Conservation (phyloP, 2,888 invertebrate species). For the Drosophila cracens region DNA sequence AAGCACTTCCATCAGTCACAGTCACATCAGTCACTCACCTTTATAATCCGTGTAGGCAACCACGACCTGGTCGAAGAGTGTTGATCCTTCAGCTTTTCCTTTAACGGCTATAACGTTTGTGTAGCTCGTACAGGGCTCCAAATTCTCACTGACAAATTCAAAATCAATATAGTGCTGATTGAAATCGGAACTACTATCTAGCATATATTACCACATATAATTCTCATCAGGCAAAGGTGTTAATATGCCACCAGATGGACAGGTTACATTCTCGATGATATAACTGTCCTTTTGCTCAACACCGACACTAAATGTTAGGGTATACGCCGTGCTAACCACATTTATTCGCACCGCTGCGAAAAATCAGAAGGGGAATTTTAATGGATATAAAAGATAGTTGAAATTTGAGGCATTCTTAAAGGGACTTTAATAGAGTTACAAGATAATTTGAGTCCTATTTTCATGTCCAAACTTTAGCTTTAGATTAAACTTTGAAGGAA, state of each 20-base stretch:
- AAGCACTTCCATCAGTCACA: neutral
- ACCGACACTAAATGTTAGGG: constrained; percentile 60
- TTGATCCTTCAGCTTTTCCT: constrained; percentile 18
- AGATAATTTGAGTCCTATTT: no score
- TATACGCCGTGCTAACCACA: constrained; percentile 56
- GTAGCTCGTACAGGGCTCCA: constrained; percentile 81
- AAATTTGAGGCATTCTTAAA: neutral
- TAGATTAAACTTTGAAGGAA: neutral
- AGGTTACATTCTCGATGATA: constrained; percentile 66
- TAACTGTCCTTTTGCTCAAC: constrained; percentile 64
- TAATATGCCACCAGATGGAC: constrained; percentile 52
- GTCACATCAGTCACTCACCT: constrained; percentile 47
- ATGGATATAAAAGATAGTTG: neutral
- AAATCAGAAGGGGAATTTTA: neutral
- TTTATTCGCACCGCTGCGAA: constrained; percentile 49
- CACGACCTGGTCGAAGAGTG: constrained; percentile 41
- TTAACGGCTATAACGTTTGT: constrained; percentile 60
- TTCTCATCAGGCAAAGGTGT: constrained; percentile 44
- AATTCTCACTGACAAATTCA: constrained; percentile 59
- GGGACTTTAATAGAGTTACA: neutral
- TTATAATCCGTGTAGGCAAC: constrained; percentile 71
- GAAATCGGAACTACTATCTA: neutral
- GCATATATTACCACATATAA: constrained; percentile 68
- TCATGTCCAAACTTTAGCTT: neutral
- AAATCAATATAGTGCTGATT: neutral